These are phyloP conservation scores for Linyphia triangularis DNA, from an alignment of 2,888 invertebrate genomes.

Conservation along the genomic window DNA sequence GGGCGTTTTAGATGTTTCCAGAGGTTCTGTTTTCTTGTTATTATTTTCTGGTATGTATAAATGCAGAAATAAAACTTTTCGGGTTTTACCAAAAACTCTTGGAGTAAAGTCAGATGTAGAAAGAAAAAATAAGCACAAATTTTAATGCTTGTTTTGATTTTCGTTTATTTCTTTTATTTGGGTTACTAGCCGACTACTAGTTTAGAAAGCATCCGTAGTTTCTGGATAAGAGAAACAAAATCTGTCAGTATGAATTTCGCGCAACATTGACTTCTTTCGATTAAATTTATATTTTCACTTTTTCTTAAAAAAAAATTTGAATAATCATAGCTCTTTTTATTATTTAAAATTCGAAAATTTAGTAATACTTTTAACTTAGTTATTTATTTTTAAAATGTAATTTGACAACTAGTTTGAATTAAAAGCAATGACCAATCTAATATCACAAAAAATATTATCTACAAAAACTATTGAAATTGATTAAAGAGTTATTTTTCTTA, in stretches of 20 bases:
- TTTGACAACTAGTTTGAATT: no score
- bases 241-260: neutral
- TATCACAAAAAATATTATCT: no score
- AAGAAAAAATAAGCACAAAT: constrained; percentile 14
- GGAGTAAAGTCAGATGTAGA: constrained; percentile 9
- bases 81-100: constrained; percentile 38
- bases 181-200: neutral
- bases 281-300: no score
- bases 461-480: no score
- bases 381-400: no score
- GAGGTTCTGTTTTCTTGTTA: neutral
- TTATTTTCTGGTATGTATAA: constrained; percentile 17
- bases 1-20: neutral
- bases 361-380: no score
- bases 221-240: neutral
- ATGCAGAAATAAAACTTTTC: constrained; percentile 62
- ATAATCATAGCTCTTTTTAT: no score
- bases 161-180: neutral
- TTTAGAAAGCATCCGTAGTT: neutral
- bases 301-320: no score
- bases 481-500: no score
- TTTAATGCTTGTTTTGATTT: neutral
- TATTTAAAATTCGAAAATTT: no score
- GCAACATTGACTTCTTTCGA: no score
- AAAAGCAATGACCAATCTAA: no score